Evolutionary conservation across 2,113 vertebrate species (phyloP).

Genomic region (Xiphias gladius): DNA sequence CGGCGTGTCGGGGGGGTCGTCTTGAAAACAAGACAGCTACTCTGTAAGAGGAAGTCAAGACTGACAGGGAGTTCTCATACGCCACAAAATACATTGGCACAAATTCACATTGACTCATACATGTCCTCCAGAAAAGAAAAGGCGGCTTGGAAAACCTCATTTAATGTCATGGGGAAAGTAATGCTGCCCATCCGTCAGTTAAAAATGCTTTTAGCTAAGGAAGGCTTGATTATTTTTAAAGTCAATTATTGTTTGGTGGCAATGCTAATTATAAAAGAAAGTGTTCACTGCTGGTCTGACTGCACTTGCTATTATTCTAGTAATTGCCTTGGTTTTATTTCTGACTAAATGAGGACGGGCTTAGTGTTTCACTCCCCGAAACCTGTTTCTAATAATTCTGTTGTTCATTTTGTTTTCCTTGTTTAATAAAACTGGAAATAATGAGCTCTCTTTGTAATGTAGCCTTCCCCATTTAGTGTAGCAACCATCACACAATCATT

Average conservation of each 20-base stretch:
- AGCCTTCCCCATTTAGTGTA: neutral
- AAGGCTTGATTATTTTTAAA: slow-evolving; percentile 46
- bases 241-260: slow-evolving; percentile 49
- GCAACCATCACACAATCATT: neutral
- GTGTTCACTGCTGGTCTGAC: slow-evolving; percentile 31
- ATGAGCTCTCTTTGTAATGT: slow-evolving; percentile 15
- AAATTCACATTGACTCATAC: neutral
- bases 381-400: slow-evolving; percentile 11
- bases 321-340: slow-evolving; percentile 57
- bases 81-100: neutral
- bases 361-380: slow-evolving; percentile 9
- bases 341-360: slow-evolving; percentile 32
- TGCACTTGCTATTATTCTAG: slow-evolving; percentile 30
- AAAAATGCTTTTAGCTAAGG: slow-evolving; percentile 31
- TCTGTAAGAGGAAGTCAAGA: neutral
- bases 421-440: slow-evolving; percentile 40
- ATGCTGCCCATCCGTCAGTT: slow-evolving; percentile 2
- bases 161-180: slow-evolving; percentile 16
- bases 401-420: slow-evolving; percentile 26
- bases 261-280: slow-evolving; percentile 54
- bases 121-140: slow-evolving; percentile 11
- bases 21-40: slow-evolving; percentile 19
- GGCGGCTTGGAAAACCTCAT: neutral
- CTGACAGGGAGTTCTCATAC: neutral
- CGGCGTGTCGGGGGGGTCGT: neutral